Evolutionary conservation across 2,113 vertebrate genomes (phyloP), one percentile per base, ranked within the genome.

Genomic region (Candoia aspera): DNA sequence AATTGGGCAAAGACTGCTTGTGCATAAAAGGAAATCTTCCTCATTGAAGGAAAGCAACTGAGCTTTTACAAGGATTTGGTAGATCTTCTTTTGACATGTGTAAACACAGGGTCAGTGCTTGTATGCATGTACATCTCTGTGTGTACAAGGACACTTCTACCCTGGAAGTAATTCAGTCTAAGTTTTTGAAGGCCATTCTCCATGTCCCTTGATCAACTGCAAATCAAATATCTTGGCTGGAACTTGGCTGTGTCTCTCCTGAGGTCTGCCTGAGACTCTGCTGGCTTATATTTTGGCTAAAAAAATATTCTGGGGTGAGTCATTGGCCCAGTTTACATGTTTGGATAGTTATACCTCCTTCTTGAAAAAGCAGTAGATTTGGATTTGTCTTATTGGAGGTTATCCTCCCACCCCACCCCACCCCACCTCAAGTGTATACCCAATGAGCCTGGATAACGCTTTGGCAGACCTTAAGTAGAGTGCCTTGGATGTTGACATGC

Each of bases 1-100:
- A 8, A 95, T n/a, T 8, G 54, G 21, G 64, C 57, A 79, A 90
- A 90, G 68, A 59, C 6, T 93, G 54, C 3, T 91, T 90, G 90
- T 0, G 10, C n/a, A 88, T 3, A 86, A 91, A 85, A 92, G 10
- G 84, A 93, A 87, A 90, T 42, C 37, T 33, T 13, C 46, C 10
- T 11, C 0, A 6, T 88, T 89, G 29, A 54, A 92, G 11, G 19
- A 21, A 95, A n/a, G 84, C 85, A 91, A 91, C 37, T 85, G 93
- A 33, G 1, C 91, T 92, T 64, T 88, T 89, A 49, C 0, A 1
- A 5, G 2, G 54, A 0, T 0, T 91, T 58, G 0, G 55, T 8
- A 54, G 57, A 26, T 33, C 11, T 85, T 19, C 23, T n/a, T 59
- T 42, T 29, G 79, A n/a, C n/a, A 3, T 24, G 49, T n/a, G 49